A percentile compares a stretch with the other conserved stretches of the same genome.
Evolutionary conservation across 2,797 vertebrate species (phyloP).

Genomic region (Buphagus erythrorhynchus): DNA sequence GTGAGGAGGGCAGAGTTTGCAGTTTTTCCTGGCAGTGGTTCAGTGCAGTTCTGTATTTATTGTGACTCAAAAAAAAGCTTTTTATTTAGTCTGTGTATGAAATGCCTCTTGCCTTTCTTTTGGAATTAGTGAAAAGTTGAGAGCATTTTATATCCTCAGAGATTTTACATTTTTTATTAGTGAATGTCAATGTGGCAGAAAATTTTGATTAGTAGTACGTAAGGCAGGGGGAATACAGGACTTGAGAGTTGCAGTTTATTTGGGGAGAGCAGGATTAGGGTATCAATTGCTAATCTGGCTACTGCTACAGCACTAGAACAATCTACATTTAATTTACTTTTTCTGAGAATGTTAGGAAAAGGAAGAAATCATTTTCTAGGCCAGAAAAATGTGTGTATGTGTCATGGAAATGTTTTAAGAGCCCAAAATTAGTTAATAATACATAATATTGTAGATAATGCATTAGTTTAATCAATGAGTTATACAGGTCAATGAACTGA

Average conservation of each 20-base stretch:
- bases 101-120: not conserved
- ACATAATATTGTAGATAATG: constrained; percentile 57
- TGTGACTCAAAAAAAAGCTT: constrained; percentile 17
- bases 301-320: not conserved
- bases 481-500: constrained; percentile 66
- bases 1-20: constrained; percentile 42
- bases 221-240: not conserved
- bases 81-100: constrained; percentile 32
- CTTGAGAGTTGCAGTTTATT: not conserved
- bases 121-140: not conserved
- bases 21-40: constrained; percentile 45
- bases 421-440: constrained; percentile 73
- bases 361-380: constrained; percentile 5
- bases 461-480: constrained; percentile 68
- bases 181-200: not conserved
- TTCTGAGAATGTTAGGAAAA: constrained; percentile 12
- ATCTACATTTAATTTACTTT: not conserved
- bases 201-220: not conserved
- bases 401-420: constrained; percentile 58
- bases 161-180: not conserved
- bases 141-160: not conserved
- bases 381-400: constrained; percentile 31
- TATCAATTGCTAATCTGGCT: not conserved
- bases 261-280: not conserved
- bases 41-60: constrained; percentile 14